Evolutionary conservation across 2,888 invertebrate genomes (phyloP), one percentile per base, ranked within the genome.

Genomic region (Bhutanitis thaidina): DNA sequence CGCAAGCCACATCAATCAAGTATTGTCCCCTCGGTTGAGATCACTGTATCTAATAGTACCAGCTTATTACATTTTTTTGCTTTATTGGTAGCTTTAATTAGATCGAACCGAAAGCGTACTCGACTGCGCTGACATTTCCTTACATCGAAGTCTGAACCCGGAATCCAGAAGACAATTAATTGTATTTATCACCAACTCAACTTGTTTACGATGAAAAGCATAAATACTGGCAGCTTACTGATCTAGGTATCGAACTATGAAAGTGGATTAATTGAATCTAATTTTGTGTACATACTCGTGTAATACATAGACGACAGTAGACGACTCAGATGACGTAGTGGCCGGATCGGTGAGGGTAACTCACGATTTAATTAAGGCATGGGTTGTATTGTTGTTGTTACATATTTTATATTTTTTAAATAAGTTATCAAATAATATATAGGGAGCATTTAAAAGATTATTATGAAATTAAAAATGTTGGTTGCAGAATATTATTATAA

Each of bases 61-160:
- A 37, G 48, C 56, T 53, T 67, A 71, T 71, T 67, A 64, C 54
- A 63, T 71, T 87, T 20, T 87, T 87, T 83, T 84, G 81, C 64
- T 53, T 61, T 59, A 61, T 65, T 62, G 71, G 73, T 71, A 73
- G 74, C 76, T 79, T 74, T 80, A 80, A 85, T 82, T 83, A 80
- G 83, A 85, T 79, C 72, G 65, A 68, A 64, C 66, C 64, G 55
- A 66, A 72, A 71, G 76, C 75, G 74, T 56, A 67, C 68, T 71
- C 71, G 69, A 75, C 71, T 72, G 59, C 58, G 68, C 66, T 86
- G 86, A 84, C 86, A 87, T 87, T 88, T 85, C 63, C 71, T 64
- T 54, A 55, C 65, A 61, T 70, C 72, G 71, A 67, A 76, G 65
- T 67, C 74, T 81, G 82, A 85, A 85, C 84, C 85, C 86, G 85